Base-by-base conservation (phyloP, 2,797 vertebrate genomes). In the Cuniculus paca region DNA sequence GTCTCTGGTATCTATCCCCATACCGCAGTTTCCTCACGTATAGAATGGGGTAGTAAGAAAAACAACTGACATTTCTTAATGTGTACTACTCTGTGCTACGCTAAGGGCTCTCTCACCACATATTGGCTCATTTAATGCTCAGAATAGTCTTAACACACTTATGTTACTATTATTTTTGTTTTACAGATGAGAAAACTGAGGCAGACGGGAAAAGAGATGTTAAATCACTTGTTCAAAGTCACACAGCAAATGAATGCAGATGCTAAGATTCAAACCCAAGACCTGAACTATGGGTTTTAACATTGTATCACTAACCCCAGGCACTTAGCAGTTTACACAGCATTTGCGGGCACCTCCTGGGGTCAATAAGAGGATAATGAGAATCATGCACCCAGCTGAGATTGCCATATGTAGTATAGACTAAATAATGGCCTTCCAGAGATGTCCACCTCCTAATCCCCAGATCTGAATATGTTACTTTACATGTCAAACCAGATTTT, bases 251-350 rank as follows among this genome's bases (percentile, higher is more conserved):
- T 60, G 28, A 79, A 58, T 31, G 16, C 22, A 85, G 63, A 79
- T 12, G 48, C 31, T 86, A 56, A 91, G 79, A 93, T 93, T 88
- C 63, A 60, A 90, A 92, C 60, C 36, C 45, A 48, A 68, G 91
- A 72, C 50, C 65, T 91, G 58, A 72, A 60, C 81, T 87, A 75
- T 79, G 74, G 70, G 36, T 74, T 36, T 28, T 50, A 48, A 80
- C 50, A 39, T 74, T 36, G 8, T 58, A 74, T 52, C 45, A n/a
- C 10, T 88, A 52, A 79, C 65, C 48, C 75, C 42, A 45, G 60
- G 80, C 22, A 58, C 70, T 68, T 78, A 1, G 19, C 48, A 70
- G 39, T 81, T 75, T 19, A 48, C 26, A 84, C 82, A 83, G 52
- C 17, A 20, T 26, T 48, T 50, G 34, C 0, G 4, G 4, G 75